Evolutionary conservation across 2,797 vertebrate species (phyloP).

Genomic region (Tokudaia muenninki): DNA sequence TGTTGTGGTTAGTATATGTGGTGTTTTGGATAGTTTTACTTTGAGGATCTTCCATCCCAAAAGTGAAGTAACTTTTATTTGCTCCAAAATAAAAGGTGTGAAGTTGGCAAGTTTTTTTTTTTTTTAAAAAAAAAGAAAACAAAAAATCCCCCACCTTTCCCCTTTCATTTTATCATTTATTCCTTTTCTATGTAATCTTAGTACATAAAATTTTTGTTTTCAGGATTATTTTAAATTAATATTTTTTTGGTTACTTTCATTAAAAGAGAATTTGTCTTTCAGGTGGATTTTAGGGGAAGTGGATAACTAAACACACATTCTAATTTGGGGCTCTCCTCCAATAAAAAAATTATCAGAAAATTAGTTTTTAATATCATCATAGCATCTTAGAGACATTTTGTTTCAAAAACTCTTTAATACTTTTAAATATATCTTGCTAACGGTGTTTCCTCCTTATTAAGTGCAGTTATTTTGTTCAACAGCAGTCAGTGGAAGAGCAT

Average conservation of each 20-base stretch:
- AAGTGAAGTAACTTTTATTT: conserved; percentile 38
- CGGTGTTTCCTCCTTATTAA: conserved; percentile 84
- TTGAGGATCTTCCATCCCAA: not conserved
- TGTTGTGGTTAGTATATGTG: conserved; percentile 13
- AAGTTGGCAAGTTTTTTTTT: conserved; percentile 28
- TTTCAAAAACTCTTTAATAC: conserved; percentile 51
- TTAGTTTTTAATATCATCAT: conserved; percentile 49
- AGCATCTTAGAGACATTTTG: conserved; percentile 61
- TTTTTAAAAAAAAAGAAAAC: not conserved
- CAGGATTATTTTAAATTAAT: conserved; percentile 65
- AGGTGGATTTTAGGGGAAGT: conserved; percentile 61
- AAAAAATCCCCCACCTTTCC: not conserved
- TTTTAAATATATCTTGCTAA: conserved; percentile 49
- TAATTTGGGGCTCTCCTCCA: conserved; percentile 14
- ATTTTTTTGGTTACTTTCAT: conserved; percentile 59
- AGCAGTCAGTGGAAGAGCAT: conserved; percentile 93
- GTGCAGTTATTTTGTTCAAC: conserved; percentile 90
- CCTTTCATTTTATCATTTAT: conserved; percentile 49
- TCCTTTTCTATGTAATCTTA: conserved; percentile 69
- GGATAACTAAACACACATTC: conserved; percentile 1
- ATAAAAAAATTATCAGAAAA: conserved; percentile 53
- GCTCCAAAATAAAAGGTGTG: conserved; percentile 35
- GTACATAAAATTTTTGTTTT: conserved; percentile 61
- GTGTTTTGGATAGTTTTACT: conserved; percentile 46
- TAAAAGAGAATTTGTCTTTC: conserved; percentile 46